phyloP scores from a whole-genome alignment of 2,113 vertebrate species.

The Setophaga kirtlandii region DNA sequence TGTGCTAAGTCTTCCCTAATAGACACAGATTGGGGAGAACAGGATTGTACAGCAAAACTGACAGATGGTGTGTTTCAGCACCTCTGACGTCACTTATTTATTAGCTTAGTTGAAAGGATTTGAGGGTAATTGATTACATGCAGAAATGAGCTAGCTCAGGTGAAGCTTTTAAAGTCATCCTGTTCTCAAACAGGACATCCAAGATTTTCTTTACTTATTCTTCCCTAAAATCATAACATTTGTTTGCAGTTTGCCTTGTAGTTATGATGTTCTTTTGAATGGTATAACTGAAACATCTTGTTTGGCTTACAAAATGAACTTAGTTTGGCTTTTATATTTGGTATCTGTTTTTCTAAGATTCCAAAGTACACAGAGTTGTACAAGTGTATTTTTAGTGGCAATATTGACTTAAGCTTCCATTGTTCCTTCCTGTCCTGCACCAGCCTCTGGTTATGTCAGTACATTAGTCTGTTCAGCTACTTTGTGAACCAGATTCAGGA shows the following conservation, averaged over 20 bases:
- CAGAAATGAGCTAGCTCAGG: conserved; percentile 16
- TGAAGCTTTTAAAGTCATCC: neutral
- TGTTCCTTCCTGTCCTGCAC: neutral
- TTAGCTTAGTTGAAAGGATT: conserved; percentile 40
- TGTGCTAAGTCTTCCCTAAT: neutral
- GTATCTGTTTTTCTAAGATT: neutral
- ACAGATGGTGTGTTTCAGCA: conserved; percentile 16
- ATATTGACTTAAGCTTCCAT: neutral
- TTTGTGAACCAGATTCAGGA: neutral
- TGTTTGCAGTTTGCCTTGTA: neutral
- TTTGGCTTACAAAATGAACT: neutral
- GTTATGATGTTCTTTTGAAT: neutral
- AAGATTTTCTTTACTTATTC: neutral
- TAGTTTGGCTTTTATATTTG: neutral
- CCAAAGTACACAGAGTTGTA: neutral
- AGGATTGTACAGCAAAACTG: neutral
- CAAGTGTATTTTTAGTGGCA: neutral
- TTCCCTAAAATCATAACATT: neutral
- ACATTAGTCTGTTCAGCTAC: neutral
- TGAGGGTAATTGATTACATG: conserved; percentile 17
- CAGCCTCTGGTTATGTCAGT: neutral
- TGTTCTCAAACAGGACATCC: neutral
- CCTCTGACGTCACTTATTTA: neutral
- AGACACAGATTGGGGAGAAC: neutral
- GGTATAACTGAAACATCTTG: neutral